These are phyloP conservation scores for Coregonus ussuriensis DNA, from an alignment of 2,797 vertebrate genomes.

Conservation along the genomic window DNA sequence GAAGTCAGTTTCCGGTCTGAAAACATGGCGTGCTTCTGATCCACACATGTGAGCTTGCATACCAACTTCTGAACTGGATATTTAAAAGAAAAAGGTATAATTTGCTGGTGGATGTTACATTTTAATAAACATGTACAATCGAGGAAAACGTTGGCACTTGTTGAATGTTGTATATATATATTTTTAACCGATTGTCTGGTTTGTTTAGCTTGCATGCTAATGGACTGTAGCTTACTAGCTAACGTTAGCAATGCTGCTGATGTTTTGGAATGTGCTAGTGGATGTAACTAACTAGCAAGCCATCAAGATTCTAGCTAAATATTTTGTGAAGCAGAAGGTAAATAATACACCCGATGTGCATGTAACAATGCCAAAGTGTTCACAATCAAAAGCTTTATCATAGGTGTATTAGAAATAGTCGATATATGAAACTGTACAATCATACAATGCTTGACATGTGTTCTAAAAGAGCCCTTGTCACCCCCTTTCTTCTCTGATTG, in stretches of 20 bases:
- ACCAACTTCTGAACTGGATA: not conserved
- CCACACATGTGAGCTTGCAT: conserved; percentile 71
- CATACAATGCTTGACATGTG: too few relatives aligned
- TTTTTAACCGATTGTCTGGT: not conserved
- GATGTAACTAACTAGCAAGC: not conserved
- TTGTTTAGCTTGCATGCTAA: not conserved
- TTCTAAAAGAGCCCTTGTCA: not conserved
- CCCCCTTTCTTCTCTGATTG: not conserved
- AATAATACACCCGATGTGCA: not conserved
- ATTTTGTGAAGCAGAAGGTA: not conserved
- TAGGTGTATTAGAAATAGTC: too few relatives aligned
- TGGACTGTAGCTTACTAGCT: not conserved
- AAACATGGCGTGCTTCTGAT: conserved; percentile 63
- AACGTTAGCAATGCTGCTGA: not conserved
- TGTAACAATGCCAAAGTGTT: not conserved
- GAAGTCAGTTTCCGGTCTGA: conserved; percentile 64
- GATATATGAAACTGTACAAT: too few relatives aligned
- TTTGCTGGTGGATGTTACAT: not conserved
- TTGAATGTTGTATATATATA: not conserved
- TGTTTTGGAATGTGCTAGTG: not conserved
- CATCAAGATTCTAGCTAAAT: not conserved
- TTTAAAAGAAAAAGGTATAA: conserved; percentile 6
- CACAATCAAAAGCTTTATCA: not conserved
- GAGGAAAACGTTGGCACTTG: not conserved
- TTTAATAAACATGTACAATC: not conserved